Evolutionary conservation across 2,888 invertebrate species (phyloP).

Genomic region (Vesta saturnalis): DNA sequence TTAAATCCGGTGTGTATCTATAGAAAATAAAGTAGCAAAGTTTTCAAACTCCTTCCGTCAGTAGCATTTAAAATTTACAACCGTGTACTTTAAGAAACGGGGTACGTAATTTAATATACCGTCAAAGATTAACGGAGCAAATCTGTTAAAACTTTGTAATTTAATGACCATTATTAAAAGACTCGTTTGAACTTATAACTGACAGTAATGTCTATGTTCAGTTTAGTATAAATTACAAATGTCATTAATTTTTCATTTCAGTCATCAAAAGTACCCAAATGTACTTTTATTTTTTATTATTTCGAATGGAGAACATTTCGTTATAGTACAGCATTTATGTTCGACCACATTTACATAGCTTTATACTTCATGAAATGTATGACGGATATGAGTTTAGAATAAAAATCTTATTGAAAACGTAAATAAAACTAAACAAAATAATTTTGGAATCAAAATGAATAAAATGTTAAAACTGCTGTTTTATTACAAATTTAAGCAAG

Average conservation of each 20-base stretch:
- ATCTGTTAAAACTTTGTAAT: slow-evolving; percentile 12
- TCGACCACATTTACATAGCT: no score
- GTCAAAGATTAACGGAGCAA: slow-evolving; percentile 8
- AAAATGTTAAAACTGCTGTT: no score
- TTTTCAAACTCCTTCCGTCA: slow-evolving; percentile 4
- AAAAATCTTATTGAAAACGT: no score
- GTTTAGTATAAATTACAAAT: neutral
- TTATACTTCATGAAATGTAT: no score
- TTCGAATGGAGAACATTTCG: no score
- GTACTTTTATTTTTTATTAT: neutral
- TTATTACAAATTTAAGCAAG: no score
- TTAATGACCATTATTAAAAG: slow-evolving; percentile 10
- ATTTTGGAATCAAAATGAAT: no score
- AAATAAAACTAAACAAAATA: no score
- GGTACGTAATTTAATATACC: slow-evolving; percentile 5
- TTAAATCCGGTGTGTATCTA: neutral
- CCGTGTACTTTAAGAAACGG: neutral
- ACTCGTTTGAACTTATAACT: neutral
- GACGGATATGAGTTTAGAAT: no score
- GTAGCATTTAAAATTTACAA: slow-evolving; percentile 6
- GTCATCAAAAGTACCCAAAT: neutral
- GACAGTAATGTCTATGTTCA: neutral
- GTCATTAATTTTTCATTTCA: neutral
- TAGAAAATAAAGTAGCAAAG: neutral
- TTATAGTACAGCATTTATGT: no score